Percentiles rank a stretch among this genome's conserved stretches.
phyloP scores from a whole-genome alignment of 2,797 vertebrate genomes.

The Chelon labrosus region DNA sequence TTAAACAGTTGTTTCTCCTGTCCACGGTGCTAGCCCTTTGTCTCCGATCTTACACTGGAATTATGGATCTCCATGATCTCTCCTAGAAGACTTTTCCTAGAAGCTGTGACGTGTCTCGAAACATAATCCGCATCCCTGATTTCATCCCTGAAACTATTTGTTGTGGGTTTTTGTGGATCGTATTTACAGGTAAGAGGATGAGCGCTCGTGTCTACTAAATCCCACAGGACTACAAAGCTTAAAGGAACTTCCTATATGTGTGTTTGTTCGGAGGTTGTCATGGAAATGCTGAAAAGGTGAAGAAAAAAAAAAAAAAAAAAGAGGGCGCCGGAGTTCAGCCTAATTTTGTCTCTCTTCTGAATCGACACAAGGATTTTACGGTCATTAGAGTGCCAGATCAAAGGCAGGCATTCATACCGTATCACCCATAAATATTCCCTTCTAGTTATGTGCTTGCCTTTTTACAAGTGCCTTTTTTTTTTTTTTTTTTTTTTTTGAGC shows the following conservation, averaged over 20 bases:
- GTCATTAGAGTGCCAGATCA: slow-evolving; percentile 74
- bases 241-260: slow-evolving; percentile 7
- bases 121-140: slow-evolving; percentile 45
- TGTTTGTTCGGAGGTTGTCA: slow-evolving; percentile 26
- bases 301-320: slow-evolving; percentile 11
- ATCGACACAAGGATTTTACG: slow-evolving; percentile 73
- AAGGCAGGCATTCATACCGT: slow-evolving; percentile 56
- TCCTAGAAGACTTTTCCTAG: slow-evolving; percentile 7
- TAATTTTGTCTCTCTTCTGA: slow-evolving; percentile 63
- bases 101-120: slow-evolving; percentile 25
- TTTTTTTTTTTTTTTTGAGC: neutral
- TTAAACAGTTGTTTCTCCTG: neutral
- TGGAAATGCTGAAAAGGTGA: slow-evolving; percentile 34
- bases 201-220: slow-evolving; percentile 38
- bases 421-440: slow-evolving; percentile 75
- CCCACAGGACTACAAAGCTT: slow-evolving; percentile 29
- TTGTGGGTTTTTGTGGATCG: slow-evolving; percentile 41
- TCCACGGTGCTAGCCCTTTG: neutral
- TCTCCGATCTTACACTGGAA: neutral
- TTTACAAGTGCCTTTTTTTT: slow-evolving; percentile 15
- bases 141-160: slow-evolving; percentile 13
- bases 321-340: slow-evolving; percentile 24
- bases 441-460: slow-evolving; percentile 37
- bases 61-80: too few species aligned
- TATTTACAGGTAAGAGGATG: slow-evolving; percentile 24